A percentile compares a stretch with the other conserved stretches of the same genome.
Conservation (phyloP, 1,140 invertebrate genomes). For the Sesamia nonagrioides region DNA sequence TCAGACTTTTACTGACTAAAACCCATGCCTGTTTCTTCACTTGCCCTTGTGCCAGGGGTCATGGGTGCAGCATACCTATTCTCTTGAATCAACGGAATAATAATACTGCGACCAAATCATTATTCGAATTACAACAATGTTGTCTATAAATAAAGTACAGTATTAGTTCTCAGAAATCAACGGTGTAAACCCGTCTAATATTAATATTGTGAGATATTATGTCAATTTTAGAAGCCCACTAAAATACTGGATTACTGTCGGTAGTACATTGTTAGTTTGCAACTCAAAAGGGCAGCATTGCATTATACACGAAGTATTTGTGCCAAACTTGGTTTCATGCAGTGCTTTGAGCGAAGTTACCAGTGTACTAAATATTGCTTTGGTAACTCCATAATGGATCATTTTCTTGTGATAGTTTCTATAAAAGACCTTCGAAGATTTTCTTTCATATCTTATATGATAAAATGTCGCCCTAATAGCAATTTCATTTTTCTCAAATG, state of each 20-base stretch:
- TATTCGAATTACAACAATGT: no score
- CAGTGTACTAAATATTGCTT: constrained; percentile 20
- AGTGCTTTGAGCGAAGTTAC: no score
- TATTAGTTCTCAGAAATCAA: neutral
- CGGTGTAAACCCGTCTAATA: neutral
- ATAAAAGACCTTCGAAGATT: neutral
- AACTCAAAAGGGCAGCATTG: neutral
- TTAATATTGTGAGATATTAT: neutral
- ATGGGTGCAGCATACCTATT: no score
- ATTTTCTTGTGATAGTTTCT: constrained; percentile 24
- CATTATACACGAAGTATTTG: neutral
- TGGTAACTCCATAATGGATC: constrained; percentile 53
- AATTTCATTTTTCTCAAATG: constrained; percentile 86
- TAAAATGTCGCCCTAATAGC: constrained; percentile 75
- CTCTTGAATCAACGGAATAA: no score
- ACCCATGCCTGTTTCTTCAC: no score
- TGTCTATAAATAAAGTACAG: no score
- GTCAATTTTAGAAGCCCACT: neutral
- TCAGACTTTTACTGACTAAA: no score
- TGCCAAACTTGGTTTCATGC: neutral
- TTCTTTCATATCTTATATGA: no score
- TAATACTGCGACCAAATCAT: neutral
- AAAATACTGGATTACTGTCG: neutral
- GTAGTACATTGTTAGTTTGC: neutral
- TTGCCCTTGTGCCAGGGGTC: no score